A percentile compares a stretch with the other conserved stretches of the same genome.
Conservation (phyloP, 1,140 invertebrate species). For the Anastrepha obliqua region DNA sequence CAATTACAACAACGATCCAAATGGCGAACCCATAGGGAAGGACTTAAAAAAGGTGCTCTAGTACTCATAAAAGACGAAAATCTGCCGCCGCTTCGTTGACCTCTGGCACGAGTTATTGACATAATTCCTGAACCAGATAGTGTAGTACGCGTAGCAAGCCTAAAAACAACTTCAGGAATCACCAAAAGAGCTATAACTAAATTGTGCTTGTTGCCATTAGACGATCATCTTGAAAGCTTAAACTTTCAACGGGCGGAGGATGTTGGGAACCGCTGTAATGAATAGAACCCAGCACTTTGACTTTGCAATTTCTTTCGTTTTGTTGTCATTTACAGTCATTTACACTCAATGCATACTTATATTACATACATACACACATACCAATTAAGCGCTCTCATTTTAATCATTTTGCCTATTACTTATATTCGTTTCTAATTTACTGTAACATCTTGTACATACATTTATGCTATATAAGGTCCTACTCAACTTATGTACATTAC, state of each 20-base stretch:
- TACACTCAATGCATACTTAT: no score
- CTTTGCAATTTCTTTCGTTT: background rate
- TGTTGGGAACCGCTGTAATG: background rate
- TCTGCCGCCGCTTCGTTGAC: conserved; percentile 66
- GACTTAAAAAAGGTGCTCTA: conserved; percentile 62
- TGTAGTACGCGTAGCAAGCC: conserved; percentile 58
- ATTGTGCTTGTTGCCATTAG: conserved; percentile 22
- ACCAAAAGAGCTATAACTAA: conserved; percentile 59
- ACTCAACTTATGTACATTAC: no score
- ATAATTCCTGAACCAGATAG: no score
- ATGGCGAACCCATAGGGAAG: conserved; percentile 56
- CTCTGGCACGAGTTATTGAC: conserved; percentile 67
- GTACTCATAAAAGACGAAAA: conserved; percentile 70
- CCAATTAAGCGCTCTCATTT: no score
- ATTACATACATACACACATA: no score
- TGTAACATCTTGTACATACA: no score
- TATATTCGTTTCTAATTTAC: no score
- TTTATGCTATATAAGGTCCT: no score
- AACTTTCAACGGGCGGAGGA: conserved; percentile 15
- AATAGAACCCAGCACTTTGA: background rate
- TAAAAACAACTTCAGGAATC: conserved; percentile 61
- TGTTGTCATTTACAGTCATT: no score
- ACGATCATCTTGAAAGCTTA: conserved; percentile 28
- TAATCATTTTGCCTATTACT: no score
- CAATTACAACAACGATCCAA: conserved; percentile 59